Conservation (phyloP, 1,140 invertebrate genomes). For the Halesus radiatus region DNA sequence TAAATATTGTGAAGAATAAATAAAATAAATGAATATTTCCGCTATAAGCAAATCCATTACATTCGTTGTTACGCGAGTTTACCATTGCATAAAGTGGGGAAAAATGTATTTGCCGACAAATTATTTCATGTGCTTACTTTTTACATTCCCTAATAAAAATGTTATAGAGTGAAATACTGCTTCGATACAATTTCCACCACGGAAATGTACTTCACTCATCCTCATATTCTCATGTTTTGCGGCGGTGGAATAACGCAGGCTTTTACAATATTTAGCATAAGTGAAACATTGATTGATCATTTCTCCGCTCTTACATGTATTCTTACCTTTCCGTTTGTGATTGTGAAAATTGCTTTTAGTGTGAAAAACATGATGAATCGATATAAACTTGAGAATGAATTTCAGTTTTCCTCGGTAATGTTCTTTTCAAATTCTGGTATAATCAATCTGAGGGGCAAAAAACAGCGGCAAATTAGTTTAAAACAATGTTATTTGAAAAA, state of each 20-base stretch:
- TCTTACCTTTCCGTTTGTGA: background rate
- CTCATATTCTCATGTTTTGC: too few relatives aligned
- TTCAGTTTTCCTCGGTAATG: background rate
- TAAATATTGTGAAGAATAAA: too few relatives aligned
- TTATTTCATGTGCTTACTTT: too few relatives aligned
- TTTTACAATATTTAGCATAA: background rate
- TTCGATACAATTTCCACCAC: too few relatives aligned
- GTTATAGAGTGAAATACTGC: too few relatives aligned
- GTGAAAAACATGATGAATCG: constrained; percentile 27
- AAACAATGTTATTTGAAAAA: constrained; percentile 1
- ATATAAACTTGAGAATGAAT: constrained; percentile 9
- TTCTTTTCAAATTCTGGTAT: background rate
- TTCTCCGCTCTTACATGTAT: background rate
- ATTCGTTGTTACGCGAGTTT: too few relatives aligned
- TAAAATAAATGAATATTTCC: too few relatives aligned
- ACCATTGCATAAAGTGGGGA: too few relatives aligned
- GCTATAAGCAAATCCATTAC: too few relatives aligned
- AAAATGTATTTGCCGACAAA: too few relatives aligned
- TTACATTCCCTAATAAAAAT: too few relatives aligned
- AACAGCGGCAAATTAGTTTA: background rate
- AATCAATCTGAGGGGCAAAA: background rate
- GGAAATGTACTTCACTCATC: too few relatives aligned
- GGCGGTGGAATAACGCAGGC: background rate
- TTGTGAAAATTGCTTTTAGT: background rate
- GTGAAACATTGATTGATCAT: constrained; percentile 30